phyloP scores from a whole-genome alignment of 2,113 vertebrate genomes.

The Tachysurus fulvidraco region DNA sequence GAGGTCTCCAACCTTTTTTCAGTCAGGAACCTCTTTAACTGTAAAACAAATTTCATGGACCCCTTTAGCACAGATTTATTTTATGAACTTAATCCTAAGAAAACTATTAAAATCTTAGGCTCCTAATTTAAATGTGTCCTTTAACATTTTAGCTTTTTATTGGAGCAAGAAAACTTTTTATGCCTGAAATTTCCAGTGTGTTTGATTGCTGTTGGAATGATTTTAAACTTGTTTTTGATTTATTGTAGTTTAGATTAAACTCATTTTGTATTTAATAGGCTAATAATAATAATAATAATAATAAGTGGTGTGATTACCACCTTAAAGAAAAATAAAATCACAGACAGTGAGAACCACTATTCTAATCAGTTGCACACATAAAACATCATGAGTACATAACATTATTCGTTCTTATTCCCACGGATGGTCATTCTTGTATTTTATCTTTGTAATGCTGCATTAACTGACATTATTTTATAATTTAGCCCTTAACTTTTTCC shows the following conservation, averaged over 20 bases:
- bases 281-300: background rate
- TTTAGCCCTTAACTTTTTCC: background rate
- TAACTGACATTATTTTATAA: background rate
- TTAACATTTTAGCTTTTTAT: background rate
- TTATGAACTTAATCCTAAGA: background rate
- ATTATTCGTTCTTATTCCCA: background rate
- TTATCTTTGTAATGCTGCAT: background rate
- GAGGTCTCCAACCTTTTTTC: background rate
- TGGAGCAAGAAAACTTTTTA: background rate
- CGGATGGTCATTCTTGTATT: background rate
- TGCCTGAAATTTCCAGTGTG: background rate
- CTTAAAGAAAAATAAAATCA: background rate
- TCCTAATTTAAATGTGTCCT: background rate
- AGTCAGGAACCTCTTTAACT: background rate
- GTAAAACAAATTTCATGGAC: background rate
- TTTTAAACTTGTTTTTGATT: background rate
- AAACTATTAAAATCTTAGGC: background rate
- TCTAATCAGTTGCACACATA: background rate
- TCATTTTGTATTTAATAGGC: background rate
- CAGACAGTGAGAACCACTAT: background rate
- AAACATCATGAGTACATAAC: background rate
- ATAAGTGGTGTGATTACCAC: background rate
- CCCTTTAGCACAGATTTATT: background rate
- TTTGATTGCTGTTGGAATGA: background rate
- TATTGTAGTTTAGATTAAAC: background rate